Percentiles rank a stretch among this genome's conserved stretches.
These are phyloP conservation scores for Pipistrellus pipistrellus DNA, from an alignment of 2,797 vertebrate species.

Conservation along the genomic window DNA sequence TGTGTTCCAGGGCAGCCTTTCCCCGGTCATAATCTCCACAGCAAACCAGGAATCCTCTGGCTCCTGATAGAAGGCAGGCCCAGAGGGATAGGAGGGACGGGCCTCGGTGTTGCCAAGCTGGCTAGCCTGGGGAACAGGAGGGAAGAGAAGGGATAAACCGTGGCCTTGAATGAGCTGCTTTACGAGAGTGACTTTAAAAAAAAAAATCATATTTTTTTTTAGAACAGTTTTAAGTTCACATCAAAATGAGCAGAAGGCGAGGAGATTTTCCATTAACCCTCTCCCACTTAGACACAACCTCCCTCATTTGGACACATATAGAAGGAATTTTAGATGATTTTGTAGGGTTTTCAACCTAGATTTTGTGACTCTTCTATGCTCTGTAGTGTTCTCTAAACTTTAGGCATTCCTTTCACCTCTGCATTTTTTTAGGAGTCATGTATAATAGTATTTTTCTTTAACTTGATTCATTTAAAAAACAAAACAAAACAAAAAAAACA, in stretches of 20 bases:
- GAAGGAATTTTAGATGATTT: neutral
- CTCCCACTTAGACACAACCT: neutral
- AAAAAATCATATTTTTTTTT: neutral
- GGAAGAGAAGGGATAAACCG: neutral
- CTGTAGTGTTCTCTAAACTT: neutral
- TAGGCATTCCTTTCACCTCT: neutral
- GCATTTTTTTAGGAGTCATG: neutral
- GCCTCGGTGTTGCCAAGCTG: neutral
- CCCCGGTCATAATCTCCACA: neutral
- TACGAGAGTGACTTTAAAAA: neutral
- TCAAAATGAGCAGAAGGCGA: neutral
- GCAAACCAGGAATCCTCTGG: slow-evolving; percentile 8
- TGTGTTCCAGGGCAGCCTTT: neutral
- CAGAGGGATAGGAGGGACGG: neutral
- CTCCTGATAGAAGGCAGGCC: neutral
- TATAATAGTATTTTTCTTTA: slow-evolving; percentile 13
- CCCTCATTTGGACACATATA: neutral
- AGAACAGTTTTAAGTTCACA: slow-evolving; percentile 17
- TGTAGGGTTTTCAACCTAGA: neutral
- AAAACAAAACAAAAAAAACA: too few species aligned
- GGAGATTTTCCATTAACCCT: neutral
- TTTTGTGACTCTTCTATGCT: neutral
- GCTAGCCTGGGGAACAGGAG: neutral
- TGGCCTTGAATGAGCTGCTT: neutral
- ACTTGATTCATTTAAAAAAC: too few species aligned